Conservation (phyloP, 2,888 invertebrate genomes). For the Petrophora chlorosata region DNA sequence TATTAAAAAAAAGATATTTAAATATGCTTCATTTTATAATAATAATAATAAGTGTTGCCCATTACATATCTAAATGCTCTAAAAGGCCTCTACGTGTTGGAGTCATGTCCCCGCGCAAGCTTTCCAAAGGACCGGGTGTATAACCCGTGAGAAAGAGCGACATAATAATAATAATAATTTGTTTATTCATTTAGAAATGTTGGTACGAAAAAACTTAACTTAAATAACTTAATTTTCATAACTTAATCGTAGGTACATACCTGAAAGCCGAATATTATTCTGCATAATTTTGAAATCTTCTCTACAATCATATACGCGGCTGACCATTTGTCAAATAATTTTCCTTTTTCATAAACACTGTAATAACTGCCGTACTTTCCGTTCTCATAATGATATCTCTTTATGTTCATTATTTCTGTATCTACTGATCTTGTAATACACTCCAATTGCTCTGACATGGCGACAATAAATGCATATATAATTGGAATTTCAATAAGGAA, state of each 20-base stretch:
- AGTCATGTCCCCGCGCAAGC: too few species aligned
- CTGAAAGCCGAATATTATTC: conserved; percentile 38
- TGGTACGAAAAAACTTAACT: too few species aligned
- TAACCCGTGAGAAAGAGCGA: too few species aligned
- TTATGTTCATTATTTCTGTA: background rate
- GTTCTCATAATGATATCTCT: background rate
- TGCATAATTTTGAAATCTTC: conserved; percentile 41
- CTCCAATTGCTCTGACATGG: conserved; percentile 4
- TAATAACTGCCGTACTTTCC: background rate
- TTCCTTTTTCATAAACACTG: background rate
- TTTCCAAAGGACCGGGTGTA: too few species aligned
- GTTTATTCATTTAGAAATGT: too few species aligned
- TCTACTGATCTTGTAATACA: conserved; percentile 20
- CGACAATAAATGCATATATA: conserved; percentile 6
- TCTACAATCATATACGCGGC: conserved; percentile 42
- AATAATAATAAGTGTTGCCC: too few species aligned
- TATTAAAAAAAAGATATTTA: too few species aligned
- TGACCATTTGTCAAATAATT: conserved; percentile 42
- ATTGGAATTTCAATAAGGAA: conserved; percentile 15
- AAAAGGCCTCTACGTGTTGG: too few species aligned
- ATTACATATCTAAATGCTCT: too few species aligned
- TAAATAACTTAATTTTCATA: background rate
- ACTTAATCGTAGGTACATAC: conserved; percentile 10
- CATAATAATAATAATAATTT: too few species aligned
- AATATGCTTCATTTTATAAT: too few species aligned